These are phyloP conservation scores for Anadara kagoshimensis DNA, from an alignment of 1,140 invertebrate species.

Conservation along the genomic window DNA sequence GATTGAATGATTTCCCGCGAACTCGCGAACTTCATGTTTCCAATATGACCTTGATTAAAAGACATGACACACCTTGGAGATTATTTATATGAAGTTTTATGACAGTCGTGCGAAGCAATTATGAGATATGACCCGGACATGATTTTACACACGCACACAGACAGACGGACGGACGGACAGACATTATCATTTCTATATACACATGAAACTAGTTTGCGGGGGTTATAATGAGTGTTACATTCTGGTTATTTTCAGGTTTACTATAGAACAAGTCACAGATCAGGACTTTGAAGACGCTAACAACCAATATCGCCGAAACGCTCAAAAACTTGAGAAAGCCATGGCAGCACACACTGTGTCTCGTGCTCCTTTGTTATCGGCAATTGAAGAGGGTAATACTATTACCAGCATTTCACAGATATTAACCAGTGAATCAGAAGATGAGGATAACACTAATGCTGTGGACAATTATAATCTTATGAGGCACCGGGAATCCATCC, in stretches of 20 bases:
- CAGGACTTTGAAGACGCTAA: constrained; percentile 27
- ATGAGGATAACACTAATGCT: constrained; percentile 7
- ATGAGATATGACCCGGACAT: too few relatives aligned
- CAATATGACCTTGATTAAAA: too few relatives aligned
- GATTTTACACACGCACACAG: too few relatives aligned
- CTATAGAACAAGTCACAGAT: constrained; percentile 52
- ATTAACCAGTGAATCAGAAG: neutral
- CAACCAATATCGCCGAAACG: constrained; percentile 36
- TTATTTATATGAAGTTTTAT: too few relatives aligned
- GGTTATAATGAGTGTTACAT: too few relatives aligned
- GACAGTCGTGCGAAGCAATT: too few relatives aligned
- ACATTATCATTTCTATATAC: too few relatives aligned
- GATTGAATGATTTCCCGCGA: too few relatives aligned
- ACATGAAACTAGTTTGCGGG: too few relatives aligned
- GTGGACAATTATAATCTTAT: neutral
- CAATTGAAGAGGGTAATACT: constrained; percentile 66
- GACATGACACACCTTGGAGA: too few relatives aligned
- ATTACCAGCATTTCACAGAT: constrained; percentile 60
- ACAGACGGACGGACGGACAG: too few relatives aligned
- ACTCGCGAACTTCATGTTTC: too few relatives aligned
- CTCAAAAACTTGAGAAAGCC: constrained; percentile 40
- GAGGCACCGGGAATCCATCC: neutral
- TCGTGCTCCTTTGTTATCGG: constrained; percentile 59
- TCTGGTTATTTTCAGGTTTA: constrained; percentile 53
- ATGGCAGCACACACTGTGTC: constrained; percentile 48